Conservation (phyloP, 2,113 vertebrate species). For the Ginglymostoma cirratum region DNA sequence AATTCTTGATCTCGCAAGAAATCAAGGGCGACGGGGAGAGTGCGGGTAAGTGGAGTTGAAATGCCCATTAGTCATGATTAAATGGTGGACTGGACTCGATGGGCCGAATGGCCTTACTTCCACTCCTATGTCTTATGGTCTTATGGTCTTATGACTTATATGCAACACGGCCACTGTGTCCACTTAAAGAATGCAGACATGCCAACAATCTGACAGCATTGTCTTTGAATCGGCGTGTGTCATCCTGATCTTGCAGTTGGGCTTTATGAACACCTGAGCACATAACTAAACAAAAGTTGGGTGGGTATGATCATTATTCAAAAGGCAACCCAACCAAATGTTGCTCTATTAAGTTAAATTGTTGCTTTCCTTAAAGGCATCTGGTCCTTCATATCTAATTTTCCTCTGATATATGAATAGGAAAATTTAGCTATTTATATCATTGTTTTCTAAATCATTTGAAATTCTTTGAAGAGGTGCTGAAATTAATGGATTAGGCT, state of each 20-base stretch:
- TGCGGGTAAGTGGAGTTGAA: no score
- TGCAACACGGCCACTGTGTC: not conserved
- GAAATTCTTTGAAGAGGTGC: not conserved
- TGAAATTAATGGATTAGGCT: not conserved
- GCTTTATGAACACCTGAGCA: not conserved
- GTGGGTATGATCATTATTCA: not conserved
- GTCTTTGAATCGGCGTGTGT: not conserved
- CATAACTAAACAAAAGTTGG: not conserved
- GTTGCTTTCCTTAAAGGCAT: not conserved
- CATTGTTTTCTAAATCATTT: not conserved
- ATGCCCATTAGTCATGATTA: no score
- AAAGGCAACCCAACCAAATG: not conserved
- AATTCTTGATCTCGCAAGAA: no score
- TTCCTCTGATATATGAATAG: not conserved
- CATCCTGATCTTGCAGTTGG: not conserved
- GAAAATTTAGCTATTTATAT: not conserved
- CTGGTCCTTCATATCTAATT: not conserved
- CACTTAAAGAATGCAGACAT: no score
- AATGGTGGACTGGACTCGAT: no score
- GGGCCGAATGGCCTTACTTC: no score
- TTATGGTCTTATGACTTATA: no score
- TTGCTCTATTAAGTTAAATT: not conserved
- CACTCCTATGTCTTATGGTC: no score
- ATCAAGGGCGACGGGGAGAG: no score
- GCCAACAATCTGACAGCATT: not conserved